These are phyloP conservation scores for Galendromus occidentalis DNA, from an alignment of 1,140 invertebrate genomes.

Conservation along the genomic window DNA sequence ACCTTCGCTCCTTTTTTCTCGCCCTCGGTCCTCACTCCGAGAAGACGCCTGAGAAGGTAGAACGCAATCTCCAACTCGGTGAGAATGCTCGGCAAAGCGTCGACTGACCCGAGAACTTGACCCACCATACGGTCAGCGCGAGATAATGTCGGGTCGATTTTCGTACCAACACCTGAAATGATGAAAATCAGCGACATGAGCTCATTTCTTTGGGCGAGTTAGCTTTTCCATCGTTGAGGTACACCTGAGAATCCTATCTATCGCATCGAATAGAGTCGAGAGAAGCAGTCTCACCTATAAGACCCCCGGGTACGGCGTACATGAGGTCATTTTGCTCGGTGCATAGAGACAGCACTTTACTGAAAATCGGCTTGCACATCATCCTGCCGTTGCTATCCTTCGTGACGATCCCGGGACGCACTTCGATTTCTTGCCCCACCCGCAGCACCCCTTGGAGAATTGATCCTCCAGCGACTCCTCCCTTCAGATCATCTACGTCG, in stretches of 20 bases:
- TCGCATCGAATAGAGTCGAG: too few species aligned
- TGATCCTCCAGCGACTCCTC: constrained; percentile 94
- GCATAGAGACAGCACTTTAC: constrained; percentile 89
- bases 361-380: constrained; percentile 87
- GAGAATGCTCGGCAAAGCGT: constrained; percentile 86
- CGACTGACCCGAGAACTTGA: constrained; percentile 92
- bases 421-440: constrained; percentile 70
- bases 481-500: constrained; percentile 92
- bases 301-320: constrained; percentile 92
- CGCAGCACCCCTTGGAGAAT: constrained; percentile 85
- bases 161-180: constrained; percentile 71
- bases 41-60: constrained; percentile 75
- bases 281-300: constrained; percentile 46
- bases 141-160: constrained; percentile 95
- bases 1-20: constrained; percentile 96
- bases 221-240: too few species aligned
- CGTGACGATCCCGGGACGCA: constrained; percentile 79
- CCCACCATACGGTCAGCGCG: constrained; percentile 93
- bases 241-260: too few species aligned
- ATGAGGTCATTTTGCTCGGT: constrained; percentile 97
- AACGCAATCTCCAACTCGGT: constrained; percentile 96
- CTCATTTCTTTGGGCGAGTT: too few species aligned
- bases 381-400: constrained; percentile 89
- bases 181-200: background rate
- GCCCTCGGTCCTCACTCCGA: constrained; percentile 93